A percentile compares a stretch with the other conserved stretches of the same genome.
phyloP scores from a whole-genome alignment of 2,888 invertebrate genomes.

The Thelaira solivaga region DNA sequence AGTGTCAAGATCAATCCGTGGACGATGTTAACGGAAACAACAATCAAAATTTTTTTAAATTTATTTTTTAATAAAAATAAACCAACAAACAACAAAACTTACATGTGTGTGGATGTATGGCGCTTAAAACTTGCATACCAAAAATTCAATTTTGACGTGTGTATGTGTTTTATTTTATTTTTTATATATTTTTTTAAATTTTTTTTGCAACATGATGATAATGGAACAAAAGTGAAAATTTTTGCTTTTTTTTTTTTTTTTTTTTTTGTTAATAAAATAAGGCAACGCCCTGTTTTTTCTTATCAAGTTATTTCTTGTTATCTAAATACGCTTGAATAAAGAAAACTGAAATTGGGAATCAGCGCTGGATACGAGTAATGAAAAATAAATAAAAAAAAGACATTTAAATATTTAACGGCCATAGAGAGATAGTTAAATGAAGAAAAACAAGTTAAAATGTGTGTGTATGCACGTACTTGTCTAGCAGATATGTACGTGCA shows the following conservation, averaged over 20 bases:
- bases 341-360: too few relatives aligned
- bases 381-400: too few relatives aligned
- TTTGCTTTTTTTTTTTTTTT: too few relatives aligned
- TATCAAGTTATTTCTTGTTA: neutral
- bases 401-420: neutral
- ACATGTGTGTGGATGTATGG: too few relatives aligned
- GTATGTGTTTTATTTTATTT: too few relatives aligned
- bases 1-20: conserved; percentile 74
- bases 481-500: neutral
- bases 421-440: too few relatives aligned
- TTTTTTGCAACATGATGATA: conserved; percentile 1
- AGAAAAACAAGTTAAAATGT: neutral
- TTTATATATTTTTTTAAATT: neutral
- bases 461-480: neutral
- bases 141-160: too few relatives aligned
- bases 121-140: too few relatives aligned
- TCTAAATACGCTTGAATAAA: neutral
- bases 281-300: conserved; percentile 54
- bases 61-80: too few relatives aligned
- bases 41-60: conserved; percentile 9
- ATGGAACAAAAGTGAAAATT: conserved; percentile 46
- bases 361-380: too few relatives aligned
- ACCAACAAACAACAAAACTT: neutral
- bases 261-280: too few relatives aligned
- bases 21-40: conserved; percentile 31